phyloP scores from a whole-genome alignment of 2,113 vertebrate species.

The Acrocephalus kingi region DNA sequence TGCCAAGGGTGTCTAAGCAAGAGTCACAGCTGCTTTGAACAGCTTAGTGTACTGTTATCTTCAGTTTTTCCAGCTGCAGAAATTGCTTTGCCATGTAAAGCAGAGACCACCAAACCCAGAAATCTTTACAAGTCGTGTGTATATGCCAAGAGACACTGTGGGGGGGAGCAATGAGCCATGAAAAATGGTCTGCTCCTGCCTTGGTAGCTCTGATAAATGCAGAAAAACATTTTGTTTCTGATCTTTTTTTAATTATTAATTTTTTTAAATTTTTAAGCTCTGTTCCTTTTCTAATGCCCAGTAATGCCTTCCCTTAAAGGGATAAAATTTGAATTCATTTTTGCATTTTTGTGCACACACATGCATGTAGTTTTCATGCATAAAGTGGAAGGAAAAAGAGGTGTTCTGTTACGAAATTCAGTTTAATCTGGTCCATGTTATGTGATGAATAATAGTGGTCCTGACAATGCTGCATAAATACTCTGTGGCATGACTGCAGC shows the following conservation, averaged over 20 bases:
- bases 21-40: not conserved
- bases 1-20: not conserved
- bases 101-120: not conserved
- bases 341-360: not conserved
- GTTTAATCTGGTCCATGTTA: not conserved
- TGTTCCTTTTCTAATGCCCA: not conserved
- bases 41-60: not conserved
- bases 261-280: not conserved
- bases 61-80: not conserved
- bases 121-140: accelerated
- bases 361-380: not conserved
- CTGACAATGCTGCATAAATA: not conserved
- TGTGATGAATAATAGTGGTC: not conserved
- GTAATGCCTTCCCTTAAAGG: not conserved
- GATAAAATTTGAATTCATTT: not conserved
- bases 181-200: not conserved
- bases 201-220: not conserved
- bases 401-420: not conserved
- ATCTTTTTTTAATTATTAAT: not conserved
- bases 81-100: slow-evolving; percentile 2
- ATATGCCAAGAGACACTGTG: not conserved
- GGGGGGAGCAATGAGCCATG: not conserved
- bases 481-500: not conserved
- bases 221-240: not conserved
- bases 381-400: not conserved